phyloP scores from a whole-genome alignment of 2,888 invertebrate species.

The Lasioglossum leucozonium region DNA sequence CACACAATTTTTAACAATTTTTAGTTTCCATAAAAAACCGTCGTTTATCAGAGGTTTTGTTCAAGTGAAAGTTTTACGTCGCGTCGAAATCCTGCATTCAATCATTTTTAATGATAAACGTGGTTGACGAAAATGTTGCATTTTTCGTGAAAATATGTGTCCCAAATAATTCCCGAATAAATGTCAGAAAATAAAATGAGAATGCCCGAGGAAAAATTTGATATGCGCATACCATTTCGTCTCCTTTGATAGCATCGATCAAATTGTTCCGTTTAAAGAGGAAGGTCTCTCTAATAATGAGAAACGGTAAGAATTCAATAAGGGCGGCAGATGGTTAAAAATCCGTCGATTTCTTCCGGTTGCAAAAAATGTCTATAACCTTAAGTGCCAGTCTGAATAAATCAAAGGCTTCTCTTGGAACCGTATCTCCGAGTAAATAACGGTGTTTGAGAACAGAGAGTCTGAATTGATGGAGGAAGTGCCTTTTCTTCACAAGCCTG shows the following conservation, averaged over 20 bases:
- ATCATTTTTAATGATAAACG: background rate
- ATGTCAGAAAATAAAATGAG: background rate
- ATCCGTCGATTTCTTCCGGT: background rate
- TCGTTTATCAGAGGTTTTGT: background rate
- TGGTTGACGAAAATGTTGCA: background rate
- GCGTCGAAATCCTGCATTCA: background rate
- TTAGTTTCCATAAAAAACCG: background rate
- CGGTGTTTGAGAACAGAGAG: slow-evolving; percentile 21
- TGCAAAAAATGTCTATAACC: background rate
- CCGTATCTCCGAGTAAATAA: slow-evolving; percentile 47
- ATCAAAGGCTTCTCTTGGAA: slow-evolving; percentile 25
- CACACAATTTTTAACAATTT: too few species aligned
- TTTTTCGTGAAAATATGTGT: background rate
- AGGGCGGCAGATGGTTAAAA: background rate
- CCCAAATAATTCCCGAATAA: background rate
- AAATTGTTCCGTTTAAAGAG: background rate
- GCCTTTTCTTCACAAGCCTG: slow-evolving; percentile 16
- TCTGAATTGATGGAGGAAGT: slow-evolving; percentile 41
- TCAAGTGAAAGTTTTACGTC: background rate
- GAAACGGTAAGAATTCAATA: background rate
- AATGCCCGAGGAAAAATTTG: background rate
- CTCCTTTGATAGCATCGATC: background rate
- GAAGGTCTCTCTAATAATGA: background rate
- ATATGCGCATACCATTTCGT: background rate
- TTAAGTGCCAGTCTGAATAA: slow-evolving; percentile 14